These are phyloP conservation scores for Myotis planiceps DNA, from an alignment of 2,797 vertebrate species.

Conservation along the genomic window DNA sequence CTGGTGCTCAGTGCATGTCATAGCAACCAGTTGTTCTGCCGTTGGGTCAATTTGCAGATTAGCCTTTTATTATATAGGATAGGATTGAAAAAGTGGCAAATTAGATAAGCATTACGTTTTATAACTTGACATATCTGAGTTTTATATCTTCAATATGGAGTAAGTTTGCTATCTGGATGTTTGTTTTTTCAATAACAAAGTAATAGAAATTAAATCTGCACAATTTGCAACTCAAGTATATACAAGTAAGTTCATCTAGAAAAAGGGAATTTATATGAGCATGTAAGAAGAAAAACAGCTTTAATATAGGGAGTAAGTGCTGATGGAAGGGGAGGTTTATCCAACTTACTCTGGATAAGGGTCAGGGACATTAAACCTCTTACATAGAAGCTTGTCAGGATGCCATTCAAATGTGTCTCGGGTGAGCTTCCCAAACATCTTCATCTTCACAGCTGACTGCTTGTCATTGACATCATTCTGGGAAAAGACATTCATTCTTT, in stretches of 20 bases:
- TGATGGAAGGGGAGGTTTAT: not conserved
- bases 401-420: constrained; percentile 96
- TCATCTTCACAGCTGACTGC: constrained; percentile 94
- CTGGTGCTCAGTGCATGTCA: too few relatives aligned
- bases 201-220: not conserved
- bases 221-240: not conserved
- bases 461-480: constrained; percentile 92
- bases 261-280: not conserved
- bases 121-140: not conserved
- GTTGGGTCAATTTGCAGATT: too few relatives aligned
- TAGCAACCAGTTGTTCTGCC: too few relatives aligned
- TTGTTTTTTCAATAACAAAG: not conserved
- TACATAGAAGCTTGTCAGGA: constrained; percentile 95
- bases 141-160: not conserved
- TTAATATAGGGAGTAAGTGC: not conserved
- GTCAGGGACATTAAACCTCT: constrained; percentile 95
- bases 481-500: constrained; percentile 44
- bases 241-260: not conserved
- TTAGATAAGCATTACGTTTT: not conserved
- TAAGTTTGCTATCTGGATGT: not conserved
- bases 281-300: not conserved
- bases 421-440: constrained; percentile 97
- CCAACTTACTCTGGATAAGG: constrained; percentile 94
- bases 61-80: too few relatives aligned
- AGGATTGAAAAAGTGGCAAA: not conserved